Evolutionary conservation across 2,113 vertebrate genomes (phyloP), one percentile per base, ranked within the genome.

Genomic region (Geococcyx californianus): DNA sequence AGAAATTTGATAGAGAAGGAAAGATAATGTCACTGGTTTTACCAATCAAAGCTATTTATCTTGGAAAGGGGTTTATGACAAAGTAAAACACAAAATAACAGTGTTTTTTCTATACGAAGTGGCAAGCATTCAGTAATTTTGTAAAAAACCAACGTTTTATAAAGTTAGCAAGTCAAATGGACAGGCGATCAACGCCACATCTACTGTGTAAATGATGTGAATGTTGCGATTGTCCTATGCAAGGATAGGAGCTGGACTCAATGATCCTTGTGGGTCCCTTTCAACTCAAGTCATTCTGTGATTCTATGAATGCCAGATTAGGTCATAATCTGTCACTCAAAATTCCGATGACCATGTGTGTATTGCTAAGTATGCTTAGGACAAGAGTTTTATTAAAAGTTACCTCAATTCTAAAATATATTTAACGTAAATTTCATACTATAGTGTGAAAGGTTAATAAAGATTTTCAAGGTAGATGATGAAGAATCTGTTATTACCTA

Each of bases 301-400:
- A n/a, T n/a, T n/a, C n/a, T n/a, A n/a, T n/a, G 59, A 97, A 96
- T 96, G 79, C 23, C 68, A 94, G 76, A 97, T 95, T 55, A 96
- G 89, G 78, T 68, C 42, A 51, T 85, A 88, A 40, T 76, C 51
- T 88, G 90, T 97, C 95, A 93, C 73, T 95, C 82, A 89, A 60
- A 74, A 14, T 74, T 42, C 66, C 89, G 84, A 96, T 90, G 80
- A 89, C 52, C 77, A 81, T n/a, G 33, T 92, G 17, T 78, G 54
- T 87, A 68, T 72, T 94, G 59, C 75, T 96, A 96, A 94, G 45
- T 28, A 63, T 69, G 23, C 34, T 60, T 84, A 3, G 5, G 51
- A 90, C 21, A 94, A 89, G 84, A 93, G 62, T 89, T 96, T 82
- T 54, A 94, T 84, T 81, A 96, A 97, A 97, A 97, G 94, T 97